Percentiles rank a stretch among this genome's conserved stretches.
Evolutionary conservation across 1,140 invertebrate genomes (phyloP).

Genomic region (Eriosoma lanigerum): DNA sequence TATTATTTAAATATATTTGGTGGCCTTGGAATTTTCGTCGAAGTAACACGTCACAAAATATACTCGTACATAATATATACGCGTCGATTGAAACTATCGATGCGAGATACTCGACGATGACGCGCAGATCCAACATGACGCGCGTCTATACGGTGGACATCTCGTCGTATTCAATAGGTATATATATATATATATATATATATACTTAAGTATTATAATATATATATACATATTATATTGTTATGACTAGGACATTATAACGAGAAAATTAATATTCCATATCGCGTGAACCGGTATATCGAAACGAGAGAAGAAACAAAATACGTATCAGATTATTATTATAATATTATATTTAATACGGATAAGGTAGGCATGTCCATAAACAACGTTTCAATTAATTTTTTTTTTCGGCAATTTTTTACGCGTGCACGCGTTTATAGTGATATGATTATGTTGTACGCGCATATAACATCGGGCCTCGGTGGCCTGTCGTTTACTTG

Average conservation of each 20-base stretch:
- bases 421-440: background rate
- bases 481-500: constrained; percentile 16
- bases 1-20: too few relatives aligned
- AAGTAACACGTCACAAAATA: too few relatives aligned
- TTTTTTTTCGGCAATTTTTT: background rate
- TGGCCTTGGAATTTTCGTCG: too few relatives aligned
- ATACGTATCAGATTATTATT: background rate
- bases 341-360: background rate
- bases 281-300: constrained; percentile 20
- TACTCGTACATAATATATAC: too few relatives aligned
- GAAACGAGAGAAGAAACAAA: background rate
- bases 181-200: background rate
- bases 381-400: constrained; percentile 37
- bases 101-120: too few relatives aligned
- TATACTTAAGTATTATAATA: too few relatives aligned
- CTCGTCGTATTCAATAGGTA: too few relatives aligned
- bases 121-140: too few relatives aligned
- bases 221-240: too few relatives aligned
- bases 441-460: background rate
- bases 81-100: too few relatives aligned
- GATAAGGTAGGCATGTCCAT: too few relatives aligned
- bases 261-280: constrained; percentile 18
- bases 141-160: too few relatives aligned
- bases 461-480: background rate
- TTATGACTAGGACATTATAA: background rate